Conservation (phyloP, 2,113 vertebrate genomes). For the Bos indicus region DNA sequence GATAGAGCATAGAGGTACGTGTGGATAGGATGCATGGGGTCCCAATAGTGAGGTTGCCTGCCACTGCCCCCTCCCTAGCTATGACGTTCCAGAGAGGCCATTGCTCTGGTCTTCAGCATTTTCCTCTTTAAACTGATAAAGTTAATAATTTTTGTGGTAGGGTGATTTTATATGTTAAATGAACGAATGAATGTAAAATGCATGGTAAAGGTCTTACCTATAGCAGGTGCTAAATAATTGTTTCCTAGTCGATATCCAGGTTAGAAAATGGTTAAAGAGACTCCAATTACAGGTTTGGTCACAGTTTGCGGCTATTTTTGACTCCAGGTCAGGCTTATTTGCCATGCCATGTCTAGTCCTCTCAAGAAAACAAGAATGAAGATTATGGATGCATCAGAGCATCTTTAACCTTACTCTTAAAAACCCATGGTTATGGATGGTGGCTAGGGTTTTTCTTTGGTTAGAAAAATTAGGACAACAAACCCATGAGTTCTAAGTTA, state of each 20-base stretch:
- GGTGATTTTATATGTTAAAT: neutral
- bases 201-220: neutral
- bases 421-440: neutral
- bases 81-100: neutral
- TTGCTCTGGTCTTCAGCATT: neutral
- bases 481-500: neutral
- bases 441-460: neutral
- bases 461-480: neutral
- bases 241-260: neutral
- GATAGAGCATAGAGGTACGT: neutral
- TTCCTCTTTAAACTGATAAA: neutral
- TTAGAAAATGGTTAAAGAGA: neutral
- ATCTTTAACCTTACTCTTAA: neutral
- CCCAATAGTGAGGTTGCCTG: fast-evolving
- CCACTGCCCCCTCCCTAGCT: neutral
- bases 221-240: neutral
- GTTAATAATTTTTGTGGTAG: neutral
- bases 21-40: neutral
- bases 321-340: neutral
- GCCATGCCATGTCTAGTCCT: neutral
- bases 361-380: neutral
- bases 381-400: neutral
- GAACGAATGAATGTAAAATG: neutral
- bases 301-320: neutral
- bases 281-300: neutral